These are phyloP conservation scores for Amiota minor DNA, from an alignment of 2,888 invertebrate species.

Conservation along the genomic window DNA sequence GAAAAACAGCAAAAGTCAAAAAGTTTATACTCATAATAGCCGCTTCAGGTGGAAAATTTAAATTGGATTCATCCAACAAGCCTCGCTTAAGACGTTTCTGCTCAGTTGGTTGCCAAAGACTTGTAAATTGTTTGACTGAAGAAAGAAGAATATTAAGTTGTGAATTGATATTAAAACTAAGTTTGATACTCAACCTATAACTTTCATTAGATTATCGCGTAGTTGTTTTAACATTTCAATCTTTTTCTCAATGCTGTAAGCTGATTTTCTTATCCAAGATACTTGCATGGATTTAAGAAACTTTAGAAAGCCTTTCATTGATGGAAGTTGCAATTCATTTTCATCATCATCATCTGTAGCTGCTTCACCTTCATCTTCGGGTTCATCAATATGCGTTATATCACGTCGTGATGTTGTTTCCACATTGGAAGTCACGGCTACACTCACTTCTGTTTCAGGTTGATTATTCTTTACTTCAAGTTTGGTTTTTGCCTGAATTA, in stretches of 20 bases:
- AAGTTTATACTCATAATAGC: slow-evolving; percentile 88
- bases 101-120: slow-evolving; percentile 73
- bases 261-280: slow-evolving; percentile 64
- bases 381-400: slow-evolving; percentile 35
- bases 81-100: slow-evolving; percentile 62
- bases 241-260: slow-evolving; percentile 67
- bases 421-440: slow-evolving; percentile 48
- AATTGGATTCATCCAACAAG: slow-evolving; percentile 75
- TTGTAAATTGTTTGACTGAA: slow-evolving; percentile 75
- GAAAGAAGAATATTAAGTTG: slow-evolving; percentile 7
- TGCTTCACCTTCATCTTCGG: slow-evolving; percentile 34
- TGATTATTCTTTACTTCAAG: slow-evolving; percentile 43
- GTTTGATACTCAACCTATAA: slow-evolving; percentile 79
- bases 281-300: slow-evolving; percentile 69
- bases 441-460: slow-evolving; percentile 35
- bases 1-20: slow-evolving; percentile 87
- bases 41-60: slow-evolving; percentile 87
- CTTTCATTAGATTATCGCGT: slow-evolving; percentile 76
- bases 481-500: slow-evolving; percentile 55
- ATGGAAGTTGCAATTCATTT: slow-evolving; percentile 55
- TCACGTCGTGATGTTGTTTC: slow-evolving; percentile 58
- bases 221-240: slow-evolving; percentile 65
- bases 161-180: slow-evolving; percentile 47
- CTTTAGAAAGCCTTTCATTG: slow-evolving; percentile 66
- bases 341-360: slow-evolving; percentile 18